phyloP scores from a whole-genome alignment of 1,140 invertebrate species.

The Hyphantria cunea region DNA sequence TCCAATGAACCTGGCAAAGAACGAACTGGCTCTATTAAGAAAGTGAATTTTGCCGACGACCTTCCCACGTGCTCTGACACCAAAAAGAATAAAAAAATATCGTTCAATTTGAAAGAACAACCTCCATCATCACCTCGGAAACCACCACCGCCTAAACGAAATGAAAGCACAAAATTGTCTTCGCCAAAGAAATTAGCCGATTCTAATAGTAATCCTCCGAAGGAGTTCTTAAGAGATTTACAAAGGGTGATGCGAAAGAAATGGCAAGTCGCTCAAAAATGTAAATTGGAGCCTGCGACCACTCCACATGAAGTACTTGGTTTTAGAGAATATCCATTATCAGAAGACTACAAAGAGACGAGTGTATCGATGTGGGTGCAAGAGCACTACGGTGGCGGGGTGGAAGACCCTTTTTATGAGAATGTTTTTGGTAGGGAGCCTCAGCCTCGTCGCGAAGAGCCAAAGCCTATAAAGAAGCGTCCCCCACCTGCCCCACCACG shows the following conservation, averaged over 20 bases:
- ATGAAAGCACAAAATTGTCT: slow-evolving; percentile 86
- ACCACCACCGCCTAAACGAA: slow-evolving; percentile 87
- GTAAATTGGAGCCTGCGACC: slow-evolving; percentile 91
- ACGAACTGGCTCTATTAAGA: slow-evolving; percentile 64
- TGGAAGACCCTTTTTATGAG: slow-evolving; percentile 68
- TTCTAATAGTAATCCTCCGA: slow-evolving; percentile 88
- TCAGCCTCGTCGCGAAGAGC: slow-evolving; percentile 54
- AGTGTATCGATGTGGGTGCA: slow-evolving; percentile 95
- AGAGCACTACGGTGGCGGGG: slow-evolving; percentile 88
- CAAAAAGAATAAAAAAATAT: slow-evolving; percentile 67
- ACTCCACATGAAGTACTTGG: slow-evolving; percentile 95
- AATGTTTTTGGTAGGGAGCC: slow-evolving; percentile 59
- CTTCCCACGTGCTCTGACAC: slow-evolving; percentile 49
- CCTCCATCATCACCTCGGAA: slow-evolving; percentile 69
- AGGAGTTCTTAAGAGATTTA: slow-evolving; percentile 92
- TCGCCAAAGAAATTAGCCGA: slow-evolving; percentile 89
- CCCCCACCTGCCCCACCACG: slow-evolving; percentile 71
- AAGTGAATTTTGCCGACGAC: slow-evolving; percentile 70
- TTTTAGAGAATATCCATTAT: slow-evolving; percentile 89
- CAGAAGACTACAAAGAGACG: slow-evolving; percentile 89
- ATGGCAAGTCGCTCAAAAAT: slow-evolving; percentile 96
- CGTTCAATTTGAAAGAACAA: slow-evolving; percentile 61
- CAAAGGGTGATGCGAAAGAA: slow-evolving; percentile 96
- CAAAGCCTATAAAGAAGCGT: slow-evolving; percentile 64
- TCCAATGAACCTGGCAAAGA: slow-evolving; percentile 52